A percentile compares a stretch with the other conserved stretches of the same genome.
Evolutionary conservation across 2,113 vertebrate genomes (phyloP).

Genomic region (Mustela nigripes): DNA sequence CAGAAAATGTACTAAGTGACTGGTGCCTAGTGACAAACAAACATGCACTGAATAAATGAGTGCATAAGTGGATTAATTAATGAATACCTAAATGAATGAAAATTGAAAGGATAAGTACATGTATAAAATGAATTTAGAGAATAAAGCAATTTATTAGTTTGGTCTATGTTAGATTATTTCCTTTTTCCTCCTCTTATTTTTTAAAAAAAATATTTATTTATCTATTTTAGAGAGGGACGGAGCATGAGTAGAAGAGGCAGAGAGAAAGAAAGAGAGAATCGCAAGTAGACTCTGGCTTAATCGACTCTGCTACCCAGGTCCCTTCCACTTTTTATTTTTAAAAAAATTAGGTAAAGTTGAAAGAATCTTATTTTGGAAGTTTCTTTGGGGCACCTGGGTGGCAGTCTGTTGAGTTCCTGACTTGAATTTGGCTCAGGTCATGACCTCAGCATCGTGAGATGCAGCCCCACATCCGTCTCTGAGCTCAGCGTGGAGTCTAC

Average conservation of each 20-base stretch:
- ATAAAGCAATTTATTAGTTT: neutral
- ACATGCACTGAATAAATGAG: neutral
- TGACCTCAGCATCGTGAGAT: neutral
- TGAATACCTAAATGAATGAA: neutral
- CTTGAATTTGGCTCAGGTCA: neutral
- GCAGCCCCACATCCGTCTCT: neutral
- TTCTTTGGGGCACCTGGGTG: neutral
- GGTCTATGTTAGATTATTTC: neutral
- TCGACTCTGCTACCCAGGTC: neutral
- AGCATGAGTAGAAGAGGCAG: neutral
- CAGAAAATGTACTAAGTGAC: neutral
- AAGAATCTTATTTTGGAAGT: neutral
- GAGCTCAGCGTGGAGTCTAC: neutral
- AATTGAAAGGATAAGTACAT: neutral
- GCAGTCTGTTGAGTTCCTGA: neutral
- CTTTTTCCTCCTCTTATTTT: neutral
- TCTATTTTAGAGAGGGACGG: neutral
- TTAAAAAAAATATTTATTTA: neutral
- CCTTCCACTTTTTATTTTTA: neutral
- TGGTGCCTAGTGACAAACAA: neutral
- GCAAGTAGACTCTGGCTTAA: neutral
- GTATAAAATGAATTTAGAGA: neutral
- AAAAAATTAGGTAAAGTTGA: neutral
- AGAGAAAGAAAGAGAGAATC: neutral
- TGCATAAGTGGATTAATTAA: neutral